Evolutionary conservation across 2,797 vertebrate genomes (phyloP).

Genomic region (Rhabdomys pumilio): DNA sequence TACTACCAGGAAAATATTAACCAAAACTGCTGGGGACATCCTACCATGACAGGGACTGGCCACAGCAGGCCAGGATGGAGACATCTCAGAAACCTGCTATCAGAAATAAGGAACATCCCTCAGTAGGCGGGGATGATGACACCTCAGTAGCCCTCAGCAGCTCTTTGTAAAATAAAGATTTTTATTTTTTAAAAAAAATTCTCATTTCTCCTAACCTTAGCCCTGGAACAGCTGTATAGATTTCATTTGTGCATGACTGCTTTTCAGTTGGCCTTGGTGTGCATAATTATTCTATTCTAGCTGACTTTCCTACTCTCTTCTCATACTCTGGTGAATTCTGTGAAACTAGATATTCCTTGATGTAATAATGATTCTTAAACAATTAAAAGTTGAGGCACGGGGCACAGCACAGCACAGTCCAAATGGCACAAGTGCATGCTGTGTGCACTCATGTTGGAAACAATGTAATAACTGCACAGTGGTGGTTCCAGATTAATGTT

Average conservation of each 20-base stretch:
- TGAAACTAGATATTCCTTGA: not conserved
- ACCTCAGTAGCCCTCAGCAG: not conserved
- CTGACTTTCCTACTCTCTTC: not conserved
- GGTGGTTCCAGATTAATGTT: not conserved
- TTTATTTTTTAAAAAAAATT: too few relatives aligned
- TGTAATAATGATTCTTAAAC: not conserved
- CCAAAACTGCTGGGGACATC: not conserved
- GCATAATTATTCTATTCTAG: not conserved
- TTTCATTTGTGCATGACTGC: not conserved
- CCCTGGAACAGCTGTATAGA: not conserved
- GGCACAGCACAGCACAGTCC: not conserved
- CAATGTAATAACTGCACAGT: not conserved
- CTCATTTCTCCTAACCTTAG: not conserved
- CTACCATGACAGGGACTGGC: not conserved
- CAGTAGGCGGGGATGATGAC: not conserved
- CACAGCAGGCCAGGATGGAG: too few relatives aligned
- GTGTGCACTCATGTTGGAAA: not conserved
- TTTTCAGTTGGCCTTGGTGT: not conserved
- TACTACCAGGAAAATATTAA: not conserved
- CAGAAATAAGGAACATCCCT: not conserved
- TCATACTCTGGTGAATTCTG: not conserved
- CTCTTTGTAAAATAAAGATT: not conserved
- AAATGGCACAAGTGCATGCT: not conserved
- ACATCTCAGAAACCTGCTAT: not conserved
- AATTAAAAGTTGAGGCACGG: not conserved